phyloP scores from a whole-genome alignment of 1,140 invertebrate genomes.

The Parasteatoda tepidariorum region DNA sequence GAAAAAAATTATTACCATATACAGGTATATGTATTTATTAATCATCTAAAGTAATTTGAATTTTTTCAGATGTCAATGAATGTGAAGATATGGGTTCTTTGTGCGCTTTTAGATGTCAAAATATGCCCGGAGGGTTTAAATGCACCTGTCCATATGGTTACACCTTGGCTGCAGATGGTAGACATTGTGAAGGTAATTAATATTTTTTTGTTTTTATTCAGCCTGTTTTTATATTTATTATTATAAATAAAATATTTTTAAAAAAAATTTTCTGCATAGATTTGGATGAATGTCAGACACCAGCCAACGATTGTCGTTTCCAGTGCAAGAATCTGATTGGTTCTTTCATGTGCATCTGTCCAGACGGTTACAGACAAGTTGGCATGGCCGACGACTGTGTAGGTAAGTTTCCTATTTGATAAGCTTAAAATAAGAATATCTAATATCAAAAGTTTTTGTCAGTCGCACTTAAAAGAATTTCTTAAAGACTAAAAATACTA shows the following conservation, averaged over 20 bases:
- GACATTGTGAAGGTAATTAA: conserved; percentile 77
- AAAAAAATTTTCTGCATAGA: no score
- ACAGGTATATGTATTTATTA: no score
- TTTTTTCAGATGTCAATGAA: conserved; percentile 80
- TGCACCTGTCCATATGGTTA: conserved; percentile 91
- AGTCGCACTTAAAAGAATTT: no score
- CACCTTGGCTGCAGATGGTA: conserved; percentile 76
- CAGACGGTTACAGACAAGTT: conserved; percentile 82
- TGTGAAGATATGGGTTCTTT: conserved; percentile 81
- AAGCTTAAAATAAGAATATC: no score
- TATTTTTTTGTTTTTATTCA: conserved; percentile 36
- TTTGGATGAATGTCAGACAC: conserved; percentile 88
- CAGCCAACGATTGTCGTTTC: conserved; percentile 81
- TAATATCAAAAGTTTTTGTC: no score
- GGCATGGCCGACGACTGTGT: conserved; percentile 81
- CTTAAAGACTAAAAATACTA: no score
- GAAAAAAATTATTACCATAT: no score
- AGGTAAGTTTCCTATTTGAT: conserved; percentile 67
- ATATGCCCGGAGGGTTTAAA: conserved; percentile 85
- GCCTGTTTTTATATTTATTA: not conserved
- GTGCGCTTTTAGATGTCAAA: conserved; percentile 89
- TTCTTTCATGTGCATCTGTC: conserved; percentile 87
- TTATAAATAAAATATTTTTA: no score
- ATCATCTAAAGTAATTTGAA: no score
- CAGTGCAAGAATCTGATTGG: conserved; percentile 88